Conservation (phyloP, 2,113 vertebrate genomes). For the Sturnira hondurensis region DNA sequence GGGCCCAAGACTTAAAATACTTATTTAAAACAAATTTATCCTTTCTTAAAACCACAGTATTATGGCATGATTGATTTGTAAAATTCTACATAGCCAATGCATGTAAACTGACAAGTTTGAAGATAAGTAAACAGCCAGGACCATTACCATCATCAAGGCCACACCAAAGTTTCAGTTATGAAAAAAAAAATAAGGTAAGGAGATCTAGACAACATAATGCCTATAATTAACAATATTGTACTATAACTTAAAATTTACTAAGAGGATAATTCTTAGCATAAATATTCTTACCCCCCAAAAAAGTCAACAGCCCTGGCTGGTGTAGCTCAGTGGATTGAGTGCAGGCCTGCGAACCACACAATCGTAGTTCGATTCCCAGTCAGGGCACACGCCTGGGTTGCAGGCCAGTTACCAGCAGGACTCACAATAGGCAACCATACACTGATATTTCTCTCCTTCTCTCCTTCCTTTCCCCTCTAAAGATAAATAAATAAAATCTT, state of each 20-base stretch:
- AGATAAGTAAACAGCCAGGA: background rate
- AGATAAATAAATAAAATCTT: too few species aligned
- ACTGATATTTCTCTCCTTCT: too few species aligned
- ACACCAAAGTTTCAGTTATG: background rate
- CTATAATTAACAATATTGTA: background rate
- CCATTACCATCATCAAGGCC: background rate
- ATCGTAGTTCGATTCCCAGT: too few species aligned
- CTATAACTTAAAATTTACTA: background rate
- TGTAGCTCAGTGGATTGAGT: too few species aligned
- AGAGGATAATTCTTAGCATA: background rate
- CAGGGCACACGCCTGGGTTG: too few species aligned
- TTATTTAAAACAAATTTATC: conserved; percentile 62
- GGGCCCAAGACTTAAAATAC: background rate
- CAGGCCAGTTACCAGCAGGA: too few species aligned
- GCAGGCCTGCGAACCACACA: too few species aligned
- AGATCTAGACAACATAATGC: background rate
- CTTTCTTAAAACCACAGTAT: background rate
- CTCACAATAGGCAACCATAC: too few species aligned
- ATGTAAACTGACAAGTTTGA: background rate
- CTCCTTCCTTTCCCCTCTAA: too few species aligned
- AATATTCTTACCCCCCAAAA: background rate
- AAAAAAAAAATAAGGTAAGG: background rate
- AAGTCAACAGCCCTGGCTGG: too few species aligned
- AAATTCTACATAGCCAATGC: background rate
- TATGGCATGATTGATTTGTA: background rate